These are phyloP conservation scores for Pycnonotus jocosus DNA, from an alignment of 2,113 vertebrate genomes.

Conservation along the genomic window DNA sequence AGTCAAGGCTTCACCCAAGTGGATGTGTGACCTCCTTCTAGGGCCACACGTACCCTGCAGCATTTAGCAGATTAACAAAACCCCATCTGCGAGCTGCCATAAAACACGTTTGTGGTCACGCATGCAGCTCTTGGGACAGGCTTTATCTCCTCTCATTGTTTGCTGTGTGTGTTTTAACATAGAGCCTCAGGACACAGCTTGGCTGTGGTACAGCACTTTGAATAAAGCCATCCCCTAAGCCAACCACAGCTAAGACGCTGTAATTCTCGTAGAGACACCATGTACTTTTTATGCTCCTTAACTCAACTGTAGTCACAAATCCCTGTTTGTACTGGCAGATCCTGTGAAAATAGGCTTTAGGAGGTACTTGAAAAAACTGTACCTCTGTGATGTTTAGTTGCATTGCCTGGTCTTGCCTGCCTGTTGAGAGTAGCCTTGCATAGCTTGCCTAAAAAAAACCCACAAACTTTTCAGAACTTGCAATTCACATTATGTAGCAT, in stretches of 20 bases:
- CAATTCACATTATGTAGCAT: not conserved
- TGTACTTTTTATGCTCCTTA: slow-evolving; percentile 54
- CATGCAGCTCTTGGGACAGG: slow-evolving; percentile 18
- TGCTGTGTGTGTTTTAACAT: slow-evolving; percentile 27
- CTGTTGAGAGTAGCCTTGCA: not conserved
- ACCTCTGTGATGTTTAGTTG: slow-evolving; percentile 5
- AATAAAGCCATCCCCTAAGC: slow-evolving; percentile 3
- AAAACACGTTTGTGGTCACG: slow-evolving; percentile 34
- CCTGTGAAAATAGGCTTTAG: slow-evolving; percentile 25
- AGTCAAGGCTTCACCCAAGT: not conserved
- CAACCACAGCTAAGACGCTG: slow-evolving; percentile 47
- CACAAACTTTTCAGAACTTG: not conserved
- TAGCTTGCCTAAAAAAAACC: not conserved
- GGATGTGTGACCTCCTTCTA: not conserved
- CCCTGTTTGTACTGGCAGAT: slow-evolving; percentile 51
- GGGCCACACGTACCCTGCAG: not conserved
- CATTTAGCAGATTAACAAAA: not conserved
- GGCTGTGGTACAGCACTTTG: slow-evolving; percentile 43
- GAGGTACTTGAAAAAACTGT: slow-evolving; percentile 9
- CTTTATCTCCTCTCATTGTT: slow-evolving; percentile 55
- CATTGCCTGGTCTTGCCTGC: not conserved
- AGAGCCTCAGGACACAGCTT: slow-evolving; percentile 41
- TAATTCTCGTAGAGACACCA: slow-evolving; percentile 54
- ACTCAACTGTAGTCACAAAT: slow-evolving; percentile 47
- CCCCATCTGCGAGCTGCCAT: not conserved